Conservation (phyloP, 1,140 invertebrate genomes). For the Andrena cerasifolii region DNA sequence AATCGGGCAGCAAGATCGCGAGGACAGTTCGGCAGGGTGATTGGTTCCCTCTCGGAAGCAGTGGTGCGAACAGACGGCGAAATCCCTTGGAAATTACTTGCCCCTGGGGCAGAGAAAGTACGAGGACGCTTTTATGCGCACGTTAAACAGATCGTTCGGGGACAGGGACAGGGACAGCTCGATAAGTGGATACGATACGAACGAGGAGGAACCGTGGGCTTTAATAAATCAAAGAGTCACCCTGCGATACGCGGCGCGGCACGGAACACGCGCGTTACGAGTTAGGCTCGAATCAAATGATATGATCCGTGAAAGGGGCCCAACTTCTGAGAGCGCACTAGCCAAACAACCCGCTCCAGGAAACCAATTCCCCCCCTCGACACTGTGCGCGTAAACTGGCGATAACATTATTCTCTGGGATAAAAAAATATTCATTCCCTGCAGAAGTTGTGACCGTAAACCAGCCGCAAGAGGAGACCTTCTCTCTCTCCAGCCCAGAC, state of each 20-base stretch:
- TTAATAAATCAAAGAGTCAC: conserved; percentile 43
- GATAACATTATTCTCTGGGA: conserved; percentile 19
- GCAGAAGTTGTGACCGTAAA: background rate
- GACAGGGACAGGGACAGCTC: conserved; percentile 45
- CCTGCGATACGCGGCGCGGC: no score
- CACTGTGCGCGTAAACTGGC: conserved; percentile 14
- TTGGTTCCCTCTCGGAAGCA: conserved; percentile 19
- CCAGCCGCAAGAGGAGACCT: background rate
- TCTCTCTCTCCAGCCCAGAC: no score
- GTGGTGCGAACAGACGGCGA: conserved; percentile 20
- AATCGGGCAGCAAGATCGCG: conserved; percentile 18
- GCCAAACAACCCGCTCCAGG: background rate
- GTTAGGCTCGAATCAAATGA: conserved; percentile 1
- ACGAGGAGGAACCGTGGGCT: conserved; percentile 32
- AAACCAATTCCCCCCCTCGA: background rate
- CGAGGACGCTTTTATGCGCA: conserved; percentile 16
- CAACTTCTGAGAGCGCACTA: conserved; percentile 1
- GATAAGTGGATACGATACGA: conserved; percentile 66
- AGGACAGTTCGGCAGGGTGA: conserved; percentile 17
- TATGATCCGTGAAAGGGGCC: conserved; percentile 39
- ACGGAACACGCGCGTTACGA: background rate
- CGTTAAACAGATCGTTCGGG: conserved; percentile 53
- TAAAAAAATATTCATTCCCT: background rate
- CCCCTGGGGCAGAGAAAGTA: background rate
- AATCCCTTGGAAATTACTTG: conserved; percentile 52